Evolutionary conservation across 2,888 invertebrate genomes (phyloP), one percentile per base, ranked within the genome.

Genomic region (Tiliacea citrago): DNA sequence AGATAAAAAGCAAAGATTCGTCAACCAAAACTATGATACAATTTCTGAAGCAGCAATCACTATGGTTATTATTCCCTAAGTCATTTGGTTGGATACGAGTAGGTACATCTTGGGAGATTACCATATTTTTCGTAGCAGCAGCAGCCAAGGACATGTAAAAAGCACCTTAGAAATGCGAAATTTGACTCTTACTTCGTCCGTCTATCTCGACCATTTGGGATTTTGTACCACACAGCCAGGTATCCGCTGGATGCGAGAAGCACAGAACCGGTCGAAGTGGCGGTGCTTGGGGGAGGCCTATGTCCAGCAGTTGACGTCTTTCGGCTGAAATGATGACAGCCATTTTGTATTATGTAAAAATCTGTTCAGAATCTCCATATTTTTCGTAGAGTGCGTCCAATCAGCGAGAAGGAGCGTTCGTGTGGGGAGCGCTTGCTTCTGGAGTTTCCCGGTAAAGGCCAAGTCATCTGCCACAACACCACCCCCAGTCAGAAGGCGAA

Each of bases 391-490:
- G 98, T 99, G 0, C 97, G 99, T 29, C 99, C 99, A 0, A 94
- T 98, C 65, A 98, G 97, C 91, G 97, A 97, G 1, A 98, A 97
- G 90, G 99, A 99, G 94, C 96, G 97, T 35, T 97, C 97, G 77
- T 94, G 97, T 39, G 97, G 97, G 21, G 98, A 98, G 89, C 97
- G 97, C 7, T 96, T 97, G 84, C 97, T 98, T 67, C 96, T 98
- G 60, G 98, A 98, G 90, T 99, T 99, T 94, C 99, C 99, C 0
- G 99, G 99, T 63, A 98, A 98, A 90, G 99, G 99, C 0, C 99
- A 99, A 96, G 97, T 99, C 88, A 96, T 98, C 95, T 97, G 98
- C 97, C 94, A 97, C 95, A 94, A 90, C 77, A 89, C 92, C 35
- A 97, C 86, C 87, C 97, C 89, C 69, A 97, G 97, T 2, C 97